phyloP scores from a whole-genome alignment of 64 coral and sea anemone genomes.

The Catalaphyllia jardinei region DNA sequence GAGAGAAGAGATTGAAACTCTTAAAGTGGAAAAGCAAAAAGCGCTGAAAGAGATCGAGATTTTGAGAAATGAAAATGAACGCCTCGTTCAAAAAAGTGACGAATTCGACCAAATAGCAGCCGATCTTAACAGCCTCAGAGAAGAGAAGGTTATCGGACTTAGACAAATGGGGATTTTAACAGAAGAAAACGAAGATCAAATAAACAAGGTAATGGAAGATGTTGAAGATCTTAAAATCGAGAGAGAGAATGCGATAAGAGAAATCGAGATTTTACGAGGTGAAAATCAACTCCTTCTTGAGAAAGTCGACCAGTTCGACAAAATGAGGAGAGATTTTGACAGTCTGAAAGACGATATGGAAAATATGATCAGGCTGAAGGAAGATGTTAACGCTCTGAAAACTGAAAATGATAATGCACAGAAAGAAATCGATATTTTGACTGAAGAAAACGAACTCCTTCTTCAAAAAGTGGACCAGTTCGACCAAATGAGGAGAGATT shows the following conservation, averaged over 20 bases:
- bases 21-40: neutral
- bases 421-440: slow-evolving; percentile 4
- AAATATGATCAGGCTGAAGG: neutral
- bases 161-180: neutral
- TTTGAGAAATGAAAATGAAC: slow-evolving; percentile 11
- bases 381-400: slow-evolving; percentile 7
- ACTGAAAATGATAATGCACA: neutral
- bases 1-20: neutral
- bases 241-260: neutral
- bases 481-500: slow-evolving; percentile 24
- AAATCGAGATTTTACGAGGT: neutral
- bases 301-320: slow-evolving; percentile 28
- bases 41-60: neutral
- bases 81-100: neutral
- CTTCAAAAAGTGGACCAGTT: slow-evolving; percentile 27
- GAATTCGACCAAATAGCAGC: slow-evolving; percentile 19
- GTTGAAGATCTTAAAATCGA: neutral
- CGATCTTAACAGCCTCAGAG: neutral
- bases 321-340: slow-evolving; percentile 30
- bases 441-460: slow-evolving; percentile 34
- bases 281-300: slow-evolving; percentile 40
- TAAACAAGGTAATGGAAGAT: neutral
- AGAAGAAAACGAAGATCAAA: slow-evolving; percentile 5
- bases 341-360: slow-evolving; percentile 22
- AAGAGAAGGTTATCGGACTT: neutral